phyloP scores from a whole-genome alignment of 1,140 invertebrate genomes.

The Solen grandis region DNA sequence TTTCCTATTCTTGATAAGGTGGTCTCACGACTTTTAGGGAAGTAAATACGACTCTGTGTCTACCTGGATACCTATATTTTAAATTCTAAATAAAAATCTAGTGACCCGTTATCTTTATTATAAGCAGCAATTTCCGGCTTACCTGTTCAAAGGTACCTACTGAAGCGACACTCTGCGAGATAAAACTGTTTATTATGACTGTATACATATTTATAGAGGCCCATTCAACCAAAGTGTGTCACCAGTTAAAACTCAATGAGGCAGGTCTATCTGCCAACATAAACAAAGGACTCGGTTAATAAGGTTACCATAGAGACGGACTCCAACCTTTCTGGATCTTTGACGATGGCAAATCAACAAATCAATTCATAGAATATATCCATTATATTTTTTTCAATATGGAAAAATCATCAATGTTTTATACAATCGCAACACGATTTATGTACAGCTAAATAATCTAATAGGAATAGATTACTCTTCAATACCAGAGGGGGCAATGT shows the following conservation, averaged over 20 bases:
- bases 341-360: too few species aligned
- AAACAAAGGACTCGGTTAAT: too few species aligned
- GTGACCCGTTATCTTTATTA: constrained; percentile 46
- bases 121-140: constrained; percentile 56
- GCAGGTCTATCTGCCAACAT: not conserved
- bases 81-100: constrained; percentile 57
- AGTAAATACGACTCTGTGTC: constrained; percentile 35
- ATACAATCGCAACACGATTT: too few species aligned
- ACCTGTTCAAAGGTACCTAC: constrained; percentile 37
- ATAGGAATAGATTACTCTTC: too few species aligned
- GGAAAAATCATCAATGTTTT: too few species aligned
- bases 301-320: too few species aligned
- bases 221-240: constrained; percentile 37
- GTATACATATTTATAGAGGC: constrained; percentile 51
- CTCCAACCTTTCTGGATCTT: too few species aligned
- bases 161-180: constrained; percentile 24
- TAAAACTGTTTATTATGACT: constrained; percentile 44
- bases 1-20: too few species aligned
- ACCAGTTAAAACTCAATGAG: not conserved
- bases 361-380: too few species aligned
- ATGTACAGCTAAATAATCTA: too few species aligned
- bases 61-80: constrained; percentile 54
- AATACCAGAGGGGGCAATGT: too few species aligned
- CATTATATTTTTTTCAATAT: too few species aligned
- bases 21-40: constrained; percentile 2